A percentile compares a stretch with the other conserved stretches of the same genome.
These are phyloP conservation scores for Numenius arquata DNA, from an alignment of 2,113 vertebrate species.

Conservation along the genomic window DNA sequence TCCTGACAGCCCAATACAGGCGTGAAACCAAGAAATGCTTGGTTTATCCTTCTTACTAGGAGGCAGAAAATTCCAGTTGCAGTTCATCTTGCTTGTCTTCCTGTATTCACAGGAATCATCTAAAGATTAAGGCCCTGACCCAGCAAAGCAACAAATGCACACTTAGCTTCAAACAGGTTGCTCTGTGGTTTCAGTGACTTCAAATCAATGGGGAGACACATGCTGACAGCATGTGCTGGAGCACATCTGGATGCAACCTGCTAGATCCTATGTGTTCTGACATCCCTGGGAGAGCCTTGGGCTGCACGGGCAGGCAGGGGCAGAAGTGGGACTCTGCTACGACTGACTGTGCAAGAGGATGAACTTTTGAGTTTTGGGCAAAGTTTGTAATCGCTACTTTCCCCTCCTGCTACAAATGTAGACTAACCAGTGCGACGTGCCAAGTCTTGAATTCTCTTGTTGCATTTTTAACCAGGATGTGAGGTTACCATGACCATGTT, in stretches of 20 bases:
- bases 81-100: not conserved
- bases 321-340: not conserved
- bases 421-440: not conserved
- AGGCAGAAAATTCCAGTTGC: not conserved
- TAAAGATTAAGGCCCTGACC: not conserved
- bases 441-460: not conserved
- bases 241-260: not conserved
- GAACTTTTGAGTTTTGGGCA: not conserved
- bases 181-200: not conserved
- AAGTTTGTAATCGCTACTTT: not conserved
- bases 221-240: fast-evolving
- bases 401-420: not conserved
- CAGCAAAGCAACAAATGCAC: not conserved
- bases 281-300: not conserved
- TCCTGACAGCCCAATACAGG: not conserved
- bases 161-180: not conserved
- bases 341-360: not conserved
- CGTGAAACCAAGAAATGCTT: not conserved
- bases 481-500: not conserved
- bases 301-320: fast-evolving
- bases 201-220: not conserved
- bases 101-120: not conserved
- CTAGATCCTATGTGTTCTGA: not conserved
- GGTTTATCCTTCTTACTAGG: not conserved
- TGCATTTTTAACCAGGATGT: not conserved